Evolutionary conservation across 2,113 vertebrate species (phyloP).

Genomic region (Eulemur rufifrons): DNA sequence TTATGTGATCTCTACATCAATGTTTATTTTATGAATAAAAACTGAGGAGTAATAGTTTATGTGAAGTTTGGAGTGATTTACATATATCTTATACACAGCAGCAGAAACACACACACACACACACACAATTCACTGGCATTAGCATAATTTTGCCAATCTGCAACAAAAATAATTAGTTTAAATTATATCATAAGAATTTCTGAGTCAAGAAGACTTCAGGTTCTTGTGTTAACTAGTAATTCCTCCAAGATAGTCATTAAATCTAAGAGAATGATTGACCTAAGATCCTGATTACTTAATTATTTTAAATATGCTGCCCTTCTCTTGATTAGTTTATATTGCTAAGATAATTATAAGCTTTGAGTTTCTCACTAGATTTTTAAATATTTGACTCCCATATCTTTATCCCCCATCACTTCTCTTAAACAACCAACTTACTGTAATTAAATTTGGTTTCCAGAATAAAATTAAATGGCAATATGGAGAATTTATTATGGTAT

Average conservation of each 20-base stretch:
- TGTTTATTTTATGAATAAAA: not conserved
- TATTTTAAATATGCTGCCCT: not conserved
- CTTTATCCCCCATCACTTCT: not conserved
- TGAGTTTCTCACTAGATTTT: not conserved
- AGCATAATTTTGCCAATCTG: not conserved
- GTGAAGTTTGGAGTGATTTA: not conserved
- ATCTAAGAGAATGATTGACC: not conserved
- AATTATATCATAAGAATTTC: not conserved
- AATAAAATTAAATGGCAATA: conserved; percentile 17
- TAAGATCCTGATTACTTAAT: not conserved
- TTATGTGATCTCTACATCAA: not conserved
- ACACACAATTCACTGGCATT: not conserved
- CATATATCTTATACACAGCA: not conserved
- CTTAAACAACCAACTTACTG: not conserved
- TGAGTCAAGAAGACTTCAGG: not conserved
- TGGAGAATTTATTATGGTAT: not conserved
- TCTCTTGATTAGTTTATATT: not conserved
- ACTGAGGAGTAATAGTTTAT: not conserved
- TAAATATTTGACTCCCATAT: not conserved
- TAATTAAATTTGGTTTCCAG: conserved; percentile 24
- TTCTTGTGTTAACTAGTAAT: not conserved
- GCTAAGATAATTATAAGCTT: not conserved
- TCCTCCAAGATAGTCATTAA: not conserved
- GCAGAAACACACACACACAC: not conserved
- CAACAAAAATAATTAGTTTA: not conserved